phyloP scores from a whole-genome alignment of 2,113 vertebrate genomes.

The Tachycineta bicolor region DNA sequence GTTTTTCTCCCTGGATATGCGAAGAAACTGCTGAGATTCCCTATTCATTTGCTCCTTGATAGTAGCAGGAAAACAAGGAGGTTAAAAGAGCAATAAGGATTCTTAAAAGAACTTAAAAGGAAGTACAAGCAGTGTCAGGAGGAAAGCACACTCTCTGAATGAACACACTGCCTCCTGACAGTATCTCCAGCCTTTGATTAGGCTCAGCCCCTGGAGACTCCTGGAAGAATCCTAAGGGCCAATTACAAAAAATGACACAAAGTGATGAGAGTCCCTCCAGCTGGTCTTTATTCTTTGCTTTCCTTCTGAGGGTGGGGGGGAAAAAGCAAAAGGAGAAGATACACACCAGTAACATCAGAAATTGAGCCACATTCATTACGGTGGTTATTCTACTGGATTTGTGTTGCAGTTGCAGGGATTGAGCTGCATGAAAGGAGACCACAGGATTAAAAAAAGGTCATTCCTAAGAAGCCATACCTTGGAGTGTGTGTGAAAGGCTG shows the following conservation, averaged over 20 bases:
- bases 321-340: background rate
- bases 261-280: background rate
- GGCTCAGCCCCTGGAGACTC: background rate
- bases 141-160: background rate
- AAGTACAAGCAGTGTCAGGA: background rate
- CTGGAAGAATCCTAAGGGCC: background rate
- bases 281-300: background rate
- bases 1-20: background rate
- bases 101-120: background rate
- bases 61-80: background rate
- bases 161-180: background rate
- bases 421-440: background rate
- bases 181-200: constrained; percentile 23
- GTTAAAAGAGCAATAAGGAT: constrained; percentile 14
- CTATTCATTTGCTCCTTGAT: background rate
- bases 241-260: constrained; percentile 33
- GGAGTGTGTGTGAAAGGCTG: background rate
- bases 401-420: background rate
- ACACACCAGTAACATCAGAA: background rate
- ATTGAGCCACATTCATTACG: background rate
- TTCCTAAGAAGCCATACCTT: background rate
- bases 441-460: background rate
- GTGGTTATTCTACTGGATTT: background rate
- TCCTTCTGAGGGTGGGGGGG: background rate
- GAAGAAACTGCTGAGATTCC: background rate